A percentile compares a stretch with the other conserved stretches of the same genome.
Evolutionary conservation across 2,888 invertebrate species (phyloP).

Genomic region (Yponomeuta malinellus): DNA sequence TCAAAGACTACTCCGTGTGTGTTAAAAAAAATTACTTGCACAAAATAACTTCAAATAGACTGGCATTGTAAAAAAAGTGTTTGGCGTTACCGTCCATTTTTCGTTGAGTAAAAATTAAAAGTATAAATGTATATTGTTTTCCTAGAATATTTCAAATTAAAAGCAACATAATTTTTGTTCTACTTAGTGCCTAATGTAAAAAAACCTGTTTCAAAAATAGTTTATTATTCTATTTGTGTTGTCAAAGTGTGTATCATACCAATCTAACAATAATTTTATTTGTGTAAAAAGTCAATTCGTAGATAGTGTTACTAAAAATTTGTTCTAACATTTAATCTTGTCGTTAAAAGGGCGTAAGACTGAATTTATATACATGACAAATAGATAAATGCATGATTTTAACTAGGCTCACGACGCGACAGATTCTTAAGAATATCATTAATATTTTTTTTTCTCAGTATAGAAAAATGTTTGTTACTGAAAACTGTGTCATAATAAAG

Average conservation of each 20-base stretch:
- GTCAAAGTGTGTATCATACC: not conserved
- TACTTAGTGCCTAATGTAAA: too few relatives aligned
- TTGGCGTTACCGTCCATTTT: not conserved
- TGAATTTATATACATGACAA: conserved; percentile 45
- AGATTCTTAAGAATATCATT: not conserved
- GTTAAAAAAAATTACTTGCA: not conserved
- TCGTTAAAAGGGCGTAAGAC: conserved; percentile 44
- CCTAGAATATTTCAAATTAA: not conserved
- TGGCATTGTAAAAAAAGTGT: not conserved
- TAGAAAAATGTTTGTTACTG: not conserved
- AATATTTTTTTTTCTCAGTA: not conserved
- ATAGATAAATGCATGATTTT: conserved; percentile 20
- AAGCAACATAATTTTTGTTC: too few relatives aligned
- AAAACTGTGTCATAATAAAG: not conserved
- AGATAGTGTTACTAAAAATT: not conserved
- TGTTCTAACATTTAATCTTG: not conserved
- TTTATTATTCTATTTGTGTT: not conserved
- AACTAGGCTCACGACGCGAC: not conserved
- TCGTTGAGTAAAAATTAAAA: not conserved
- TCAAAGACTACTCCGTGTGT: not conserved
- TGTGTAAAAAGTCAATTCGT: conserved; percentile 6
- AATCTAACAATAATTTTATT: not conserved
- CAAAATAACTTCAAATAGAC: not conserved
- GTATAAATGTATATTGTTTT: not conserved
- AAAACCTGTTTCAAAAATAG: too few relatives aligned